Evolutionary conservation across 2,113 vertebrate species (phyloP), one percentile per base, ranked within the genome.

Genomic region (Smithornis capensis): DNA sequence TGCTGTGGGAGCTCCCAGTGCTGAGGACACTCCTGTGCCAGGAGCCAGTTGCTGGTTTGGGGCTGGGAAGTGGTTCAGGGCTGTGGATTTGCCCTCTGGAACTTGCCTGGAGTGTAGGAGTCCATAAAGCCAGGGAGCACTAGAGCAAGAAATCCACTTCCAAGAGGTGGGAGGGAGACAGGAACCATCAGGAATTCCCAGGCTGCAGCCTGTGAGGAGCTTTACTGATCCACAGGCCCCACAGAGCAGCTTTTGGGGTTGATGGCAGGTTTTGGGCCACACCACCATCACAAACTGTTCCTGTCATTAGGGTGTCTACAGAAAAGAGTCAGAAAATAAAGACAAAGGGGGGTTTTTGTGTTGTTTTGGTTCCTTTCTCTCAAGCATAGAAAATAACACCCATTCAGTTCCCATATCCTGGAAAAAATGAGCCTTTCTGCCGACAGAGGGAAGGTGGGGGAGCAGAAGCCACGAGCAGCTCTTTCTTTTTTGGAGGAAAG

Each of bases 241-340:
- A 12, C 70, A 56, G 65, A 89, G 78, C 82, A 69, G 21, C 73
- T 4, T 52, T 91, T 90, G 86, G 90, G 68, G 93, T 68, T 91
- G 92, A 67, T 83, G 33, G 92, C 73, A 70, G 74, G 90, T 35
- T 33, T 91, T 71, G 84, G 69, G 70, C 79, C 83, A 42, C 45
- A 59, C 84, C 79, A 25, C 71, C 42, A 29, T 93, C 81, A 82
- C 85, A 87, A 87, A 78, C 40, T 60, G 40, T 50, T 73, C 33
- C 56, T 57, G 95, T 44, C 75, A 74, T 74, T 89, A 67, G 22
- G 28, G 69, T 45, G 77, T 49, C 74, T 91, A 60, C 8, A 63
- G 81, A 65, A 95, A 89, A 8, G 22, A 79, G 52, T n/a, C 76
- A n/a, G 74, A 62, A 89, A 76, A 95, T 64, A 77, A 89, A 91